Percentiles rank a stretch among this genome's conserved stretches.
These are phyloP conservation scores for Drosophila elegans DNA, from an alignment of 1,140 invertebrate species.

Conservation along the genomic window DNA sequence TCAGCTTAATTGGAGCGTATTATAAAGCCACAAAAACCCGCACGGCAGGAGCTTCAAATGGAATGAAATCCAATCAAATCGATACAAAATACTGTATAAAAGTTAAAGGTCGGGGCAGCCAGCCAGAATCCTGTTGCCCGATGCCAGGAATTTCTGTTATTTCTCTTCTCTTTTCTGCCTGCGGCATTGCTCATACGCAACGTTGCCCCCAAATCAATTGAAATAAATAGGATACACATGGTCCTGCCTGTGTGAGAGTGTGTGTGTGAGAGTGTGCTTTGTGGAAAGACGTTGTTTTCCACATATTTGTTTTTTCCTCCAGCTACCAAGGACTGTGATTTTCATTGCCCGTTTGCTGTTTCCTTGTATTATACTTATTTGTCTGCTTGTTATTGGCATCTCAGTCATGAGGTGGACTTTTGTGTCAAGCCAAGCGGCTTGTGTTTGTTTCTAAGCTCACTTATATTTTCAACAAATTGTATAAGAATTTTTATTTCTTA, in stretches of 20 bases:
- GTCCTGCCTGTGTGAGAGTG: slow-evolving; percentile 4
- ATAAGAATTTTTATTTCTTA: too few species aligned
- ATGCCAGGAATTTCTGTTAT: slow-evolving; percentile 44
- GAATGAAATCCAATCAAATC: slow-evolving; percentile 79
- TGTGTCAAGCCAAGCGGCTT: too few species aligned
- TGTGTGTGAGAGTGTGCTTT: slow-evolving; percentile 1
- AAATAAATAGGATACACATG: slow-evolving; percentile 59
- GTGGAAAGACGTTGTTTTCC: slow-evolving; percentile 34
- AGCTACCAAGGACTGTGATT: slow-evolving; percentile 35
- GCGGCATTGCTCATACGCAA: slow-evolving; percentile 54
- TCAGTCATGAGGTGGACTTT: slow-evolving; percentile 9
- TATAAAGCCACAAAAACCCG: slow-evolving; percentile 71
- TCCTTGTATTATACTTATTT: slow-evolving; percentile 28
- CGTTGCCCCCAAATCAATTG: slow-evolving; percentile 70
- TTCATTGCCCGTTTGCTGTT: slow-evolving; percentile 42
- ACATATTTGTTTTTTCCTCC: slow-evolving; percentile 42
- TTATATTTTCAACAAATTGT: too few species aligned
- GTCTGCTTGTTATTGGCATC: slow-evolving; percentile 47
- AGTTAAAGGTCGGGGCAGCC: background rate
- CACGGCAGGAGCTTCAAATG: slow-evolving; percentile 45
- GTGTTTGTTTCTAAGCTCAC: too few species aligned
- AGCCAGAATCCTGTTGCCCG: slow-evolving; percentile 29
- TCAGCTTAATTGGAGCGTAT: slow-evolving; percentile 69
- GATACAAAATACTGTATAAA: slow-evolving; percentile 65
- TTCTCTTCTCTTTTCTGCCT: slow-evolving; percentile 15